A percentile compares a stretch with the other conserved stretches of the same genome.
phyloP scores from a whole-genome alignment of 2,113 vertebrate species.

The Oxyruncus cristatus region DNA sequence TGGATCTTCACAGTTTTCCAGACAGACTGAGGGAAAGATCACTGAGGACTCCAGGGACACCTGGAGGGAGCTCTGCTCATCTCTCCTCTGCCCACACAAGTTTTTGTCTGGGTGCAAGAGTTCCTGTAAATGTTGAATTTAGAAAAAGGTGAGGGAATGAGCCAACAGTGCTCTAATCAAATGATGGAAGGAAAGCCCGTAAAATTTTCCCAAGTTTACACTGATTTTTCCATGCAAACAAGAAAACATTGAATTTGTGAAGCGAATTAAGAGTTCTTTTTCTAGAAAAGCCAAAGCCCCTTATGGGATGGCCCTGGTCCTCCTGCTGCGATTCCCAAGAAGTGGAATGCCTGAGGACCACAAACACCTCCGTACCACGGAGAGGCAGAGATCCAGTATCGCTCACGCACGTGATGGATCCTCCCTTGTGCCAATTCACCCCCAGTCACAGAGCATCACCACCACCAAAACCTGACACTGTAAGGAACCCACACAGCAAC shows the following conservation, averaged over 20 bases:
- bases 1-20: neutral
- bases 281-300: neutral
- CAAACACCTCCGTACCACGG: fast-evolving
- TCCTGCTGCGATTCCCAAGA: neutral
- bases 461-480: neutral
- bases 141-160: neutral
- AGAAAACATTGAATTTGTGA: neutral
- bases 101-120: neutral
- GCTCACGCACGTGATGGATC: neutral
- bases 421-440: neutral
- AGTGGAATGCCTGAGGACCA: fast-evolving
- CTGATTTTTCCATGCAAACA: neutral
- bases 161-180: neutral
- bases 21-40: neutral
- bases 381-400: neutral
- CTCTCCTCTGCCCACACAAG: neutral
- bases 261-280: neutral
- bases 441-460: neutral
- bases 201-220: neutral
- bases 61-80: neutral
- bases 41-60: neutral
- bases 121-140: neutral
- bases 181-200: neutral
- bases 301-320: neutral
- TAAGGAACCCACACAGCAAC: neutral